These are phyloP conservation scores for Andrena praecox DNA, from an alignment of 2,888 invertebrate species.

Conservation along the genomic window DNA sequence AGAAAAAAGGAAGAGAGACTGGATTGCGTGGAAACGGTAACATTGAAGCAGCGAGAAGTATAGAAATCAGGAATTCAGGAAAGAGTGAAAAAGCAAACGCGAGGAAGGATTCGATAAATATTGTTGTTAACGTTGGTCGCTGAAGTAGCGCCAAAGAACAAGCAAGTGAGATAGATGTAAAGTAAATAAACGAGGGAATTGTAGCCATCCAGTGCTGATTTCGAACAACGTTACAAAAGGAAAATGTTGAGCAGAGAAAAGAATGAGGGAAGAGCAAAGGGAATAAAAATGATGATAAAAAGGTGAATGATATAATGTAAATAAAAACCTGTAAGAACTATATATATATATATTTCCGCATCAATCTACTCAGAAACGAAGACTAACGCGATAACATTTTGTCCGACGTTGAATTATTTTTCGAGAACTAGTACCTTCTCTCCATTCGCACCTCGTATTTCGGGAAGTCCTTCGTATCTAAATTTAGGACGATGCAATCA, in stretches of 20 bases:
- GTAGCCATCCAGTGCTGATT: conserved; percentile 2
- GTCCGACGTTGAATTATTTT: too few relatives aligned
- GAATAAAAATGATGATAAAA: neutral
- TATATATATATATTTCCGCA: too few relatives aligned
- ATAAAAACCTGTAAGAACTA: neutral
- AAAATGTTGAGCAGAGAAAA: neutral
- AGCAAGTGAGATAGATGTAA: conserved; percentile 20
- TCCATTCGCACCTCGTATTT: neutral
- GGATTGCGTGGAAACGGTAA: neutral
- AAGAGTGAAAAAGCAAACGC: conserved; percentile 20
- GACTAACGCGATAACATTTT: too few relatives aligned
- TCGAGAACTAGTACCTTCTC: too few relatives aligned
- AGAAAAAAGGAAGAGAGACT: neutral
- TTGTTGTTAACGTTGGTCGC: conserved; percentile 33
- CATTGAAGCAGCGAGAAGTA: neutral
- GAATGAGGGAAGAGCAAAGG: neutral
- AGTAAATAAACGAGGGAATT: conserved; percentile 25
- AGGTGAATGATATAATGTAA: neutral
- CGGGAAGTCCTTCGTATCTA: neutral
- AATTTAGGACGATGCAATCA: neutral
- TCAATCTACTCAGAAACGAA: too few relatives aligned
- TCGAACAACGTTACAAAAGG: neutral
- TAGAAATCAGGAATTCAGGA: conserved; percentile 4
- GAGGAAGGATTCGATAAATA: conserved; percentile 14
- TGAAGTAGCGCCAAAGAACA: conserved; percentile 15